phyloP scores from a whole-genome alignment of 2,113 vertebrate species.

The Syngnathus floridae region DNA sequence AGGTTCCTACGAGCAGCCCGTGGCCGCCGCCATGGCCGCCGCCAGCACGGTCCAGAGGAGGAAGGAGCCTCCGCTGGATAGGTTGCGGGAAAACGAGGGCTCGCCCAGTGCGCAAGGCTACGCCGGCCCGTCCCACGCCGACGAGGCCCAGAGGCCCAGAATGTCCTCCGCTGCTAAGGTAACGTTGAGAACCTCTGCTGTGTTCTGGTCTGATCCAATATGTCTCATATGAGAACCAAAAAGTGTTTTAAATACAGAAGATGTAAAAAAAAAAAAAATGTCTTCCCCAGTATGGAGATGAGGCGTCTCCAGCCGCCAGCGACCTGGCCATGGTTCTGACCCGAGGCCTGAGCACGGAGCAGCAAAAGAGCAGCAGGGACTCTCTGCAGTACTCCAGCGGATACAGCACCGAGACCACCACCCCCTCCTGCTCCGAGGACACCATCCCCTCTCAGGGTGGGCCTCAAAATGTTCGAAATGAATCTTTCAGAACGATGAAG shows the following conservation, averaged over 20 bases:
- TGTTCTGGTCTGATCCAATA: too few species aligned
- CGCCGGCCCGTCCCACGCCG: slow-evolving; percentile 48
- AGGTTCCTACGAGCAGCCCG: slow-evolving; percentile 80
- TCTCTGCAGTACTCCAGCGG: slow-evolving; percentile 92
- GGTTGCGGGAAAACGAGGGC: slow-evolving; percentile 77
- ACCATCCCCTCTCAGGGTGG: slow-evolving; percentile 96
- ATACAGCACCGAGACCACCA: slow-evolving; percentile 95
- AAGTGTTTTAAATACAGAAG: too few species aligned
- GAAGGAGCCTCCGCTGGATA: slow-evolving; percentile 81
- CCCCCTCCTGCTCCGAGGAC: slow-evolving; percentile 94
- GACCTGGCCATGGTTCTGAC: slow-evolving; percentile 95
- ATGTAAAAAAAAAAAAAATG: too few species aligned
- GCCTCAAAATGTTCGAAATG: not conserved
- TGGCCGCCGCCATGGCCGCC: slow-evolving; percentile 50
- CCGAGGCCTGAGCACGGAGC: slow-evolving; percentile 86
- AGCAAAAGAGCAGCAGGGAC: slow-evolving; percentile 94
- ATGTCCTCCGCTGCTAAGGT: slow-evolving; percentile 90
- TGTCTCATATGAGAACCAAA: too few species aligned
- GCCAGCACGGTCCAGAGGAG: slow-evolving; percentile 76
- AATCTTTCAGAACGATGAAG: not conserved
- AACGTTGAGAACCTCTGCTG: slow-evolving; percentile 5
- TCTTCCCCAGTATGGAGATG: slow-evolving; percentile 80
- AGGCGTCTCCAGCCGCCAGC: slow-evolving; percentile 87
- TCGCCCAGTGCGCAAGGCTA: slow-evolving; percentile 61
- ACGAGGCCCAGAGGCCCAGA: slow-evolving; percentile 74